Percentiles rank a stretch among this genome's conserved stretches.
Evolutionary conservation across 2,797 vertebrate genomes (phyloP).

Genomic region (Alectoris magna): DNA sequence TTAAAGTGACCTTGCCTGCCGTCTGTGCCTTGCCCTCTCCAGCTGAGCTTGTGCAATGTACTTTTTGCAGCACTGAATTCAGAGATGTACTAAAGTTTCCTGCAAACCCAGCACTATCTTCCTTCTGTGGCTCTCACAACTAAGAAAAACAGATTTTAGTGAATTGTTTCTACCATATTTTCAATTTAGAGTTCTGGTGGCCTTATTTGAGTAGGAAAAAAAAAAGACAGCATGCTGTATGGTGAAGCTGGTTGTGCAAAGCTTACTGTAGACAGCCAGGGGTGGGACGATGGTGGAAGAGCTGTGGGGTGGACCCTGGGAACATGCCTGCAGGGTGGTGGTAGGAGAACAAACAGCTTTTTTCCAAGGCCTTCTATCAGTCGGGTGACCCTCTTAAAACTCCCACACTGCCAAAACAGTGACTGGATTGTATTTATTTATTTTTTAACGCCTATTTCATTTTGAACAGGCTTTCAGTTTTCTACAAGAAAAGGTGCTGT

Average conservation of each 20-base stretch:
- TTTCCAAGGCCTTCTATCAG: slow-evolving; percentile 34
- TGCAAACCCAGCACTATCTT: neutral
- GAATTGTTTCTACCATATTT: slow-evolving; percentile 34
- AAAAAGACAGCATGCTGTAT: neutral
- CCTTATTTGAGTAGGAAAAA: slow-evolving; percentile 1
- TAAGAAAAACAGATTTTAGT: neutral
- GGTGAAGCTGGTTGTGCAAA: slow-evolving; percentile 29
- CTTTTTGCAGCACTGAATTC: neutral
- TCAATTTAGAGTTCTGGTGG: neutral
- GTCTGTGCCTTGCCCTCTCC: slow-evolving; percentile 70
- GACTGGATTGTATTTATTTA: neutral
- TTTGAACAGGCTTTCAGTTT: slow-evolving; percentile 16
- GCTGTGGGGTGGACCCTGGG: slow-evolving; percentile 47
- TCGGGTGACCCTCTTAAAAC: slow-evolving; percentile 32
- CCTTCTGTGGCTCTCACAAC: neutral
- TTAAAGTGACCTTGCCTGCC: slow-evolving; percentile 69
- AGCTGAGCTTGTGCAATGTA: slow-evolving; percentile 50
- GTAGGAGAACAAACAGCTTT: neutral
- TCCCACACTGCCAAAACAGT: slow-evolving; percentile 43
- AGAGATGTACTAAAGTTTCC: slow-evolving; percentile 30
- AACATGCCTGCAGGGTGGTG: slow-evolving; percentile 46
- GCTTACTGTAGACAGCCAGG: slow-evolving; percentile 13
- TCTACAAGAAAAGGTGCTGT: neutral
- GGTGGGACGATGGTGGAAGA: slow-evolving; percentile 58
- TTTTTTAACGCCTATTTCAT: slow-evolving; percentile 19